A percentile compares a stretch with the other conserved stretches of the same genome.
phyloP scores from a whole-genome alignment of 2,797 vertebrate genomes.

The Pangasius krempfi region DNA sequence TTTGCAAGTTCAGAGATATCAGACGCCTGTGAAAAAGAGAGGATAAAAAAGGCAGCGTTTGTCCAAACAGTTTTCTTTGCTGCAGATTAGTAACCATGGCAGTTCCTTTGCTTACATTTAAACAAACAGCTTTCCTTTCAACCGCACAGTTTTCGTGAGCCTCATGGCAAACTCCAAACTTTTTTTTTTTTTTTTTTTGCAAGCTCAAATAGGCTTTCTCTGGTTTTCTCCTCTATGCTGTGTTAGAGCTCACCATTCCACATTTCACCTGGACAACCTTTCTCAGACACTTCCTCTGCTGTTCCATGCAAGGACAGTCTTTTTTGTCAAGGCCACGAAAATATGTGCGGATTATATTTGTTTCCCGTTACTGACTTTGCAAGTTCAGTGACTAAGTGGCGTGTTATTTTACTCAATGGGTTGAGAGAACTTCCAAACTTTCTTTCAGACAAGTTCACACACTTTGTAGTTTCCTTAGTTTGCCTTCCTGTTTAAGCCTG shows the following conservation, averaged over 20 bases:
- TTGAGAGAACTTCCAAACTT: conserved; percentile 12
- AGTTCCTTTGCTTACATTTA: conserved; percentile 45
- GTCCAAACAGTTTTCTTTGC: conserved; percentile 40
- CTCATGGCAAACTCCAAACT: background rate
- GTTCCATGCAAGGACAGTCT: conserved; percentile 6
- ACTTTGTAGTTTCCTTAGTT: conserved; percentile 5
- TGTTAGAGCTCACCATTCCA: background rate
- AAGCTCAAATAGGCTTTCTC: conserved; percentile 3
- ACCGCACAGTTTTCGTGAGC: background rate
- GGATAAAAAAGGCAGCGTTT: conserved; percentile 38
- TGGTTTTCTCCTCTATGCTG: background rate
- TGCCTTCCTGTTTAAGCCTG: background rate
- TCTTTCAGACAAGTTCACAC: background rate
- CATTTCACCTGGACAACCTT: conserved; percentile 22
- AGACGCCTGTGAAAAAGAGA: conserved; percentile 7
- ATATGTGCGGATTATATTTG: conserved; percentile 31
- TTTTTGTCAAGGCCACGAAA: conserved; percentile 28
- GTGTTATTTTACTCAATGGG: conserved; percentile 30
- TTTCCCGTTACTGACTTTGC: conserved; percentile 21
- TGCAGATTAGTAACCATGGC: conserved; percentile 59
- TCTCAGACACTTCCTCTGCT: background rate
- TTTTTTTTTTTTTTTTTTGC: background rate
- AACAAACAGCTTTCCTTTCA: conserved; percentile 46
- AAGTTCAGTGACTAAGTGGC: conserved; percentile 36
- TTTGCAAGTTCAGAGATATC: conserved; percentile 27